Evolutionary conservation across 2,113 vertebrate species (phyloP).

Genomic region (Gadus chalcogrammus): DNA sequence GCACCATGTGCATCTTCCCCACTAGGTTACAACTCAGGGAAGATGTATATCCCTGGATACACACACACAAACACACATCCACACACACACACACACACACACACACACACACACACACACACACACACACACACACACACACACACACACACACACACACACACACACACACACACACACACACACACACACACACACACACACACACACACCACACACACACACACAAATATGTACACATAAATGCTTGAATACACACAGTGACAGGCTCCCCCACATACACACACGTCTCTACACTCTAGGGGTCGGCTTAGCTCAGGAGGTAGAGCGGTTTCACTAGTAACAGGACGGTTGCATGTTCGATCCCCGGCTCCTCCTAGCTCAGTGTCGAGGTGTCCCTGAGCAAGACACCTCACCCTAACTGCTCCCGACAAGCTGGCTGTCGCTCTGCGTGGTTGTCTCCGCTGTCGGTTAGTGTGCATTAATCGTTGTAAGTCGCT

Average conservation of each 20-base stretch:
- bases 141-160: conserved; percentile 22
- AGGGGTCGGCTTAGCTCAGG: too few species aligned
- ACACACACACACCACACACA: conserved; percentile 21
- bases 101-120: conserved; percentile 26
- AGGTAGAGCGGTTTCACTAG: too few species aligned
- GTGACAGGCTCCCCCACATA: neutral
- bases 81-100: neutral
- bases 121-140: neutral
- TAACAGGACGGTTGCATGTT: too few species aligned
- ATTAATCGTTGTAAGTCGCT: too few species aligned
- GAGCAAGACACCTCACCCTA: too few species aligned
- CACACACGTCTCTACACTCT: too few species aligned
- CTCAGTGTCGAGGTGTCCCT: too few species aligned
- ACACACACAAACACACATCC: neutral
- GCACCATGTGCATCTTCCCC: conserved; percentile 21
- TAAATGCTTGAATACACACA: neutral
- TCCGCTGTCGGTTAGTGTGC: too few species aligned
- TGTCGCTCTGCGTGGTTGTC: too few species aligned
- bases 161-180: conserved; percentile 3
- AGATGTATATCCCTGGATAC: too few species aligned
- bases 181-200: neutral
- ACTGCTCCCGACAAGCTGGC: too few species aligned
- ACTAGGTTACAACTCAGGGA: conserved; percentile 18
- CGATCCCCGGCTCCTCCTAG: too few species aligned
- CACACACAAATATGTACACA: neutral